Conservation (phyloP, 2,113 vertebrate species). For the Petromus typicus region DNA sequence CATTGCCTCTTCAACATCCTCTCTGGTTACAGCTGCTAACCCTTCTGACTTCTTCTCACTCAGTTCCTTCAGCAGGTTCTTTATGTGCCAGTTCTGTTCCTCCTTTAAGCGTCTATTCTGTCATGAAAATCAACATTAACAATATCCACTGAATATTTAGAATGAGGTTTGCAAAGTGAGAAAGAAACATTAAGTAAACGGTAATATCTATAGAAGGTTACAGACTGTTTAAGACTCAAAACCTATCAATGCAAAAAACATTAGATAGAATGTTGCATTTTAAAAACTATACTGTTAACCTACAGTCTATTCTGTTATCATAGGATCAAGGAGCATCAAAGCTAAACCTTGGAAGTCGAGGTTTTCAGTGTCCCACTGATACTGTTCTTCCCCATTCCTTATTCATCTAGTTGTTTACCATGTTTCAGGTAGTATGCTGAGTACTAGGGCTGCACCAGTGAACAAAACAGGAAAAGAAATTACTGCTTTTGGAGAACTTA, state of each 20-base stretch:
- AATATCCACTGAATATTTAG: not conserved
- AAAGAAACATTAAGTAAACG: not conserved
- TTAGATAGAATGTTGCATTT: not conserved
- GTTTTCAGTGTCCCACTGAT: not conserved
- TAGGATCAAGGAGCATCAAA: not conserved
- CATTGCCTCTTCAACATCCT: constrained; percentile 87
- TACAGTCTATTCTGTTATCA: not conserved
- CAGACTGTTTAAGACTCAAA: not conserved
- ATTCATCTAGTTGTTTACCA: not conserved
- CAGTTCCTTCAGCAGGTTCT: constrained; percentile 77
- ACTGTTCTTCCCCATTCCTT: not conserved
- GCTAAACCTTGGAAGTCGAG: not conserved
- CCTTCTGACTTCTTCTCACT: constrained; percentile 80
- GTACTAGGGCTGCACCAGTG: not conserved
- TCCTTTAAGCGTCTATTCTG: constrained; percentile 85
- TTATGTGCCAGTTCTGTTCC: constrained; percentile 82
- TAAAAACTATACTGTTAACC: not conserved
- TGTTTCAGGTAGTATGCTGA: not conserved
- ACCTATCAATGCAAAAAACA: not conserved
- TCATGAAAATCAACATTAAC: constrained; percentile 37
- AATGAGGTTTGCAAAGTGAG: not conserved
- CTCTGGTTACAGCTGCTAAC: constrained; percentile 81
- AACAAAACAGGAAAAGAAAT: not conserved
- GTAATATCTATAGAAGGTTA: not conserved
- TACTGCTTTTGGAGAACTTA: not conserved